These are phyloP conservation scores for Lynx canadensis DNA, from an alignment of 2,113 vertebrate species.

Conservation along the genomic window DNA sequence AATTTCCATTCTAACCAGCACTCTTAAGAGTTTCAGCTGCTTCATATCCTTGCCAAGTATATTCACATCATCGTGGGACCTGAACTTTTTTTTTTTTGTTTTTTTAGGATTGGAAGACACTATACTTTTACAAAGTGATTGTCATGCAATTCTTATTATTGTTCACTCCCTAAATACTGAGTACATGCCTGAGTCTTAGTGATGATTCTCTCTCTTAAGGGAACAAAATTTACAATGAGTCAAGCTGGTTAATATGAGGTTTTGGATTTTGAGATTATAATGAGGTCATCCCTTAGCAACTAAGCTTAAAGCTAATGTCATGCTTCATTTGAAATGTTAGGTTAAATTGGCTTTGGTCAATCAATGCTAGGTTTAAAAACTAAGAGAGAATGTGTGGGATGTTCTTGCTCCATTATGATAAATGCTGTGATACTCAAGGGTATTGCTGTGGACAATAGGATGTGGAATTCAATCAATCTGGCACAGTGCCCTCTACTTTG, in stretches of 20 bases:
- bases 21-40: neutral
- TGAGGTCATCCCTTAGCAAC: slow-evolving; percentile 48
- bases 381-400: neutral
- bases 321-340: slow-evolving; percentile 16
- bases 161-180: neutral
- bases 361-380: slow-evolving; percentile 6
- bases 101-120: neutral
- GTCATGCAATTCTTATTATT: neutral
- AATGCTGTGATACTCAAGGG: neutral
- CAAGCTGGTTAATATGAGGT: slow-evolving; percentile 5
- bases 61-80: neutral
- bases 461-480: neutral
- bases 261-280: slow-evolving; percentile 63
- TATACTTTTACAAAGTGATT: neutral
- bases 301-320: slow-evolving; percentile 43
- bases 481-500: neutral
- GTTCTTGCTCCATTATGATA: neutral
- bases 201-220: neutral
- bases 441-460: neutral
- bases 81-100: neutral
- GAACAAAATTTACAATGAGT: neutral
- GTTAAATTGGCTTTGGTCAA: slow-evolving; percentile 34
- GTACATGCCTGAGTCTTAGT: neutral
- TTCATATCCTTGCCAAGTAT: neutral
- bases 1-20: neutral